A percentile compares a stretch with the other conserved stretches of the same genome.
Conservation (phyloP, 1,140 invertebrate species). For the Muscidifurax raptorellus region DNA sequence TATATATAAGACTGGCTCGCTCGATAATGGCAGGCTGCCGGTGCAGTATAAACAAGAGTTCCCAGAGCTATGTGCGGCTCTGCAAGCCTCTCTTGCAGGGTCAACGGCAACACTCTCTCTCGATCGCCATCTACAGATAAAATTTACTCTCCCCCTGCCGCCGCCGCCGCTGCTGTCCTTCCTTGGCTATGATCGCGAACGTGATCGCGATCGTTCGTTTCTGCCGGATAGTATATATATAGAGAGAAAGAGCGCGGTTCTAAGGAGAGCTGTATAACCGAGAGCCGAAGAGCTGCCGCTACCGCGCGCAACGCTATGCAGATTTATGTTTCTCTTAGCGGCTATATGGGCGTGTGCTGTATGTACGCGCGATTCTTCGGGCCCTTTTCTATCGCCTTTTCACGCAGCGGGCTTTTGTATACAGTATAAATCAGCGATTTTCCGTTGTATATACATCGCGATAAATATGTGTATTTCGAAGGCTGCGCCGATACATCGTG, state of each 20-base stretch:
- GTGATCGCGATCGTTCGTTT: slow-evolving; percentile 12
- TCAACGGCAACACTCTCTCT: slow-evolving; percentile 46
- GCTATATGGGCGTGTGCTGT: background rate
- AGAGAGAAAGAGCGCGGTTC: slow-evolving; percentile 24
- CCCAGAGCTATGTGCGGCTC: slow-evolving; percentile 16
- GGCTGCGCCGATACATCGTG: slow-evolving; percentile 2
- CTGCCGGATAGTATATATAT: too few species aligned
- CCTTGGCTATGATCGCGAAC: too few species aligned
- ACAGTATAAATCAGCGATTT: background rate
- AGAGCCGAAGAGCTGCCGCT: slow-evolving; percentile 26
- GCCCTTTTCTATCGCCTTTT: slow-evolving; percentile 42
- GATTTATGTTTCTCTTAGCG: slow-evolving; percentile 60
- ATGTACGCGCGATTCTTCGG: background rate
- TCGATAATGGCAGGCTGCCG: slow-evolving; percentile 56
- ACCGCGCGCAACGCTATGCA: slow-evolving; percentile 63
- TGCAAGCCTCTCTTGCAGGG: slow-evolving; percentile 49
- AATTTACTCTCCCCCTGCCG: slow-evolving; percentile 54
- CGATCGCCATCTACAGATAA: slow-evolving; percentile 61
- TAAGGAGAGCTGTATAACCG: too few species aligned
- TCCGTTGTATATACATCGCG: background rate
- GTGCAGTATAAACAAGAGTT: slow-evolving; percentile 25
- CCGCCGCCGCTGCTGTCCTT: too few species aligned
- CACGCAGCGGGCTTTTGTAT: slow-evolving; percentile 41
- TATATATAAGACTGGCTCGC: background rate
- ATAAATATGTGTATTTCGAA: background rate